phyloP scores from a whole-genome alignment of 2,113 vertebrate species.

The Alosa alosa region DNA sequence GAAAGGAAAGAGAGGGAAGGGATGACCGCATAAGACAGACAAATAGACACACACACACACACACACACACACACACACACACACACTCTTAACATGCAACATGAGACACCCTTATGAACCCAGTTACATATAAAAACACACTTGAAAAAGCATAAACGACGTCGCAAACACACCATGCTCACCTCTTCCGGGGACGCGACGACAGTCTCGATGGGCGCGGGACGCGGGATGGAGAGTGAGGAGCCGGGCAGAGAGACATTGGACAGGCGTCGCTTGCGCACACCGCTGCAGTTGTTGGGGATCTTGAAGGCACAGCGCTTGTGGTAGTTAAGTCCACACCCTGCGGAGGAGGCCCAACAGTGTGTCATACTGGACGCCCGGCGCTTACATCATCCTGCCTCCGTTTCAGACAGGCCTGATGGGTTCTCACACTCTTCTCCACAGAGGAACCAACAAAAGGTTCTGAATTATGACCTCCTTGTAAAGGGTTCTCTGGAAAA shows the following conservation, averaged over 20 bases:
- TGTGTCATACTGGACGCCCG: background rate
- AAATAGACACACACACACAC: background rate
- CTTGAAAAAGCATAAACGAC: background rate
- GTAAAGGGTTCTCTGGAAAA: background rate
- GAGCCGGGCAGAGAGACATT: constrained; percentile 80
- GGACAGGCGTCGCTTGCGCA: constrained; percentile 84
- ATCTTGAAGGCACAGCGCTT: constrained; percentile 93
- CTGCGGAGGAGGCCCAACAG: constrained; percentile 60
- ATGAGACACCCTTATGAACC: no score
- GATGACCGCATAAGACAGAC: background rate
- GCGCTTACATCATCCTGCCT: background rate
- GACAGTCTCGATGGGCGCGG: constrained; percentile 68
- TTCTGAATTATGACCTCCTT: background rate
- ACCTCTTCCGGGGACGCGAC: constrained; percentile 80
- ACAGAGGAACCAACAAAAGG: background rate
- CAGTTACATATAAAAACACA: background rate
- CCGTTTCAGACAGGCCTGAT: background rate
- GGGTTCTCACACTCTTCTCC: background rate
- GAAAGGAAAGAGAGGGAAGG: background rate
- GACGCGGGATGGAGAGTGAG: constrained; percentile 74
- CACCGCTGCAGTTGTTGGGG: constrained; percentile 90
- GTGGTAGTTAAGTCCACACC: constrained; percentile 91
- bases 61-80: no score
- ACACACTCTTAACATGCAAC: no score
- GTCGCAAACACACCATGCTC: constrained; percentile 38